These are phyloP conservation scores for Mythimna impura DNA, from an alignment of 2,888 invertebrate genomes.

Conservation along the genomic window DNA sequence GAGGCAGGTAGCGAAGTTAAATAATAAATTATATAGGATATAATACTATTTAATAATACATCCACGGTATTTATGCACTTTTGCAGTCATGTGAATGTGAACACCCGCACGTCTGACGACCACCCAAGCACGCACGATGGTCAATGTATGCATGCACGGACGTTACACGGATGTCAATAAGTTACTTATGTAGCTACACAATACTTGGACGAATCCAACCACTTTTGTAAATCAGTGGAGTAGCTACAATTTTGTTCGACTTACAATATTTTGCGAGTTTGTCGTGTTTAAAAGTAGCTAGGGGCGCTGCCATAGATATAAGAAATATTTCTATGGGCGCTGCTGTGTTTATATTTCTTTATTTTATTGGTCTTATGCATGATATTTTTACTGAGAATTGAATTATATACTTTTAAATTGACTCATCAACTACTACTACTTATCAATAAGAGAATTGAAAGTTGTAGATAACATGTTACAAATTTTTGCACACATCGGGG, in stretches of 20 bases:
- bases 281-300: neutral
- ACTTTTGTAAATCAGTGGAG: neutral
- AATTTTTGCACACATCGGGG: too few species aligned
- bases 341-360: slow-evolving; percentile 1
- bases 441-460: too few species aligned
- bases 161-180: slow-evolving; percentile 15
- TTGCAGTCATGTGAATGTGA: slow-evolving; percentile 5
- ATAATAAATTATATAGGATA: too few species aligned
- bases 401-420: too few species aligned
- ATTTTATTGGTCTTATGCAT: neutral
- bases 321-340: neutral
- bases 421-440: too few species aligned
- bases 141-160: slow-evolving; percentile 30
- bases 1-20: too few species aligned
- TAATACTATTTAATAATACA: neutral
- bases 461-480: too few species aligned
- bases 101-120: slow-evolving; percentile 17
- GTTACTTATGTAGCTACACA: slow-evolving; percentile 15
- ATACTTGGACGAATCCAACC: neutral
- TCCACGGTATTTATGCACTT: slow-evolving; percentile 1
- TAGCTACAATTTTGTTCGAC: slow-evolving; percentile 41
- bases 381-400: neutral
- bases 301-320: neutral
- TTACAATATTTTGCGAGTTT: too few species aligned
- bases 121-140: slow-evolving; percentile 40